Evolutionary conservation across 1,140 invertebrate genomes (phyloP).

Genomic region (Parasteatoda tepidariorum): DNA sequence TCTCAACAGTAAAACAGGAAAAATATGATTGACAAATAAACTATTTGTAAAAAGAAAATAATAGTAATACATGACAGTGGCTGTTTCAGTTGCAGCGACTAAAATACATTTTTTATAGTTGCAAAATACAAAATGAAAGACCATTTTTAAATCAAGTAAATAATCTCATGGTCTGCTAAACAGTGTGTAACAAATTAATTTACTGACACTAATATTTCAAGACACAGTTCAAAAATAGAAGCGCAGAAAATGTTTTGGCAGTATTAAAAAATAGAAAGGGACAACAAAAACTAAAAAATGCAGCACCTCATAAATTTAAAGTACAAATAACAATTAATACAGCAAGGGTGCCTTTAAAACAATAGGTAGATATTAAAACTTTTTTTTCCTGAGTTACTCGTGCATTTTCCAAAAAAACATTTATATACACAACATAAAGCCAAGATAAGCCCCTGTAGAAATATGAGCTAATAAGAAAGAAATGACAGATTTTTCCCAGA

Average conservation of each 20-base stretch:
- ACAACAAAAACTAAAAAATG: slow-evolving; percentile 9
- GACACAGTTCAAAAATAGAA: slow-evolving; percentile 10
- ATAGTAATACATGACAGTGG: too few species aligned
- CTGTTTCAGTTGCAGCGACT: neutral
- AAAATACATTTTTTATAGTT: neutral
- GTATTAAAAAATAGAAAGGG: slow-evolving; percentile 25
- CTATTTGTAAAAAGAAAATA: neutral
- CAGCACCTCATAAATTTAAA: slow-evolving; percentile 7
- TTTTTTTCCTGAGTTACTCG: slow-evolving; percentile 52
- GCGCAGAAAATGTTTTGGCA: slow-evolving; percentile 21
- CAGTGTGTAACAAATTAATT: neutral
- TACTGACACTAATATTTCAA: neutral
- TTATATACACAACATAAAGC: slow-evolving; percentile 42
- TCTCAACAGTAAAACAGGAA: neutral
- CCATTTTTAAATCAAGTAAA: neutral
- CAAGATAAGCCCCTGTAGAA: neutral
- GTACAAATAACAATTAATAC: neutral
- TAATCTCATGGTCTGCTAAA: slow-evolving; percentile 16
- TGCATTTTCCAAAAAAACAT: slow-evolving; percentile 23
- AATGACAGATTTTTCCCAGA: too few species aligned
- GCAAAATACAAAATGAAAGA: neutral
- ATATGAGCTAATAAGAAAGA: neutral
- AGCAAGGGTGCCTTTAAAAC: neutral
- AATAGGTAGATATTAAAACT: slow-evolving; percentile 20
- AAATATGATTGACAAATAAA: neutral